Conservation (phyloP, 2,888 invertebrate genomes). For the Chironomus tentans region DNA sequence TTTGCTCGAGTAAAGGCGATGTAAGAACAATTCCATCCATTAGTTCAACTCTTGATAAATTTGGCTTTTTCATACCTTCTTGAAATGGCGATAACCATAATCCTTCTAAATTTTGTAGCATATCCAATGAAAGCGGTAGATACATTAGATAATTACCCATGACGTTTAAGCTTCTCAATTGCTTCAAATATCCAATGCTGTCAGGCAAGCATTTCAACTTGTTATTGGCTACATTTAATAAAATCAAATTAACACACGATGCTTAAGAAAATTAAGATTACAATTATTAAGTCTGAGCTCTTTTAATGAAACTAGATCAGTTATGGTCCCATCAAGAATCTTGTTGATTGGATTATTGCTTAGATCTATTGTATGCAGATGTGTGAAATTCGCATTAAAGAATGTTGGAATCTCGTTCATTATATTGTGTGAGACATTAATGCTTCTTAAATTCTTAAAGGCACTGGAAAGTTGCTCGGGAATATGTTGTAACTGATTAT, state of each 20-base stretch:
- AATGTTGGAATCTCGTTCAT: conserved; percentile 6
- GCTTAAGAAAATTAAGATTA: conserved; percentile 72
- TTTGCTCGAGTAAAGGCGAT: conserved; percentile 14
- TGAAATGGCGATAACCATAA: conserved; percentile 58
- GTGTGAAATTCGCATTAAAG: neutral
- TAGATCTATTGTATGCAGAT: conserved; percentile 11
- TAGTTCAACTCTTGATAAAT: conserved; percentile 5
- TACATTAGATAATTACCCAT: conserved; percentile 74
- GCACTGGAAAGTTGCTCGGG: neutral
- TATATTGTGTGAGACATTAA: conserved; percentile 12
- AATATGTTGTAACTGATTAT: neutral
- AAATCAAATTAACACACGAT: conserved; percentile 72
- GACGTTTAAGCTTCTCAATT: conserved; percentile 76
- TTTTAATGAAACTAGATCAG: neutral
- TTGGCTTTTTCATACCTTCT: conserved; percentile 19
- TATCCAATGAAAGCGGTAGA: conserved; percentile 81
- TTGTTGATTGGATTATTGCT: conserved; percentile 18
- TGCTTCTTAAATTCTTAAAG: neutral
- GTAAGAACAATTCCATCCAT: conserved; percentile 3
- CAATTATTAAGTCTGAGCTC: conserved; percentile 17
- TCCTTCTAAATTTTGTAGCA: conserved; percentile 71
- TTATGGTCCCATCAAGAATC: conserved; percentile 22
- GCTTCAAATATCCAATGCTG: conserved; percentile 79
- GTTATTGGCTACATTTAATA: conserved; percentile 77
- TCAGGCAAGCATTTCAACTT: conserved; percentile 72